Conservation (phyloP, 2,888 invertebrate species). For the Belgica antarctica region DNA sequence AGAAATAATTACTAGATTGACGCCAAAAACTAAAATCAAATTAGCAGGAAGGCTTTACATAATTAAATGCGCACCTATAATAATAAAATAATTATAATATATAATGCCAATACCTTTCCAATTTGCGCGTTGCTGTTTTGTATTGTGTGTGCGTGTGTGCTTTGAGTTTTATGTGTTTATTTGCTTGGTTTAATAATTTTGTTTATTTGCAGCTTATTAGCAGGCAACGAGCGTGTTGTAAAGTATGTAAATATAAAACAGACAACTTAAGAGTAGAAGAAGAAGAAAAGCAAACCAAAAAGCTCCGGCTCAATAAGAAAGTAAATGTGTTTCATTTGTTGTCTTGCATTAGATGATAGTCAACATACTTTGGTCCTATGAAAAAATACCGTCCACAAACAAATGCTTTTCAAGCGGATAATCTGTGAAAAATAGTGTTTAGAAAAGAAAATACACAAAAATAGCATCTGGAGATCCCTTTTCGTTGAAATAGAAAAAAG, state of each 20-base stretch:
- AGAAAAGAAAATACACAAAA: background rate
- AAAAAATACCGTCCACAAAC: slow-evolving; percentile 38
- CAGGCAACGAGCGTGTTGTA: slow-evolving; percentile 18
- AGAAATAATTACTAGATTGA: background rate
- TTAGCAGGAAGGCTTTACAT: background rate
- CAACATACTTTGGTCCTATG: slow-evolving; percentile 27
- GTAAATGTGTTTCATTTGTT: background rate
- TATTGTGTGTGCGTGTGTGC: slow-evolving; percentile 22
- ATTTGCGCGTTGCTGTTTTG: slow-evolving; percentile 1
- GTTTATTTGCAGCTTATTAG: too few species aligned
- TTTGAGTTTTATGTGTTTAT: background rate
- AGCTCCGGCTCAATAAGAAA: slow-evolving; percentile 13
- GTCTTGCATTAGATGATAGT: background rate
- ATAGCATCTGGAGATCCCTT: too few species aligned
- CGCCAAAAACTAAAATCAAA: slow-evolving; percentile 10
- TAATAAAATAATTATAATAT: too few species aligned
- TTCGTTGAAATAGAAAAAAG: too few species aligned
- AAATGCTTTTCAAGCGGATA: slow-evolving; percentile 40
- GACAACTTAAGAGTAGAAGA: background rate
- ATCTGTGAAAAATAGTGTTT: slow-evolving; percentile 38
- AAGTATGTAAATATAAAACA: slow-evolving; percentile 2
- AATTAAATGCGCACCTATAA: slow-evolving; percentile 2
- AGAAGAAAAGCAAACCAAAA: background rate
- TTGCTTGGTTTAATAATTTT: slow-evolving; percentile 10
- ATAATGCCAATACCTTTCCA: slow-evolving; percentile 25